phyloP scores from a whole-genome alignment of 2,888 invertebrate species.

The Dasypolia templi region DNA sequence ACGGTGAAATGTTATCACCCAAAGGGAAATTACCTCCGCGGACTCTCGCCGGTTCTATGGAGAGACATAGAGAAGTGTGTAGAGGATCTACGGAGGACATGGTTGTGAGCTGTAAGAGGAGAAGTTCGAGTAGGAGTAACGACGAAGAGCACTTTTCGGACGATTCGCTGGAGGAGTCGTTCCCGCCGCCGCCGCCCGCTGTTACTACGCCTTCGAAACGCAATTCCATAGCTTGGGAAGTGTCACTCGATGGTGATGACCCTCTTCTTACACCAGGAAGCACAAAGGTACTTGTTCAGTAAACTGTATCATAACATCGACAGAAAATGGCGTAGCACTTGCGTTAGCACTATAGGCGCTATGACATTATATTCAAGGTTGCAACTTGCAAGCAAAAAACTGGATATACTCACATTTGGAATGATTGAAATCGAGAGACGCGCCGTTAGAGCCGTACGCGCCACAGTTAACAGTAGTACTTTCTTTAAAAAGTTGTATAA shows the following conservation, averaged over 20 bases:
- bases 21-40: slow-evolving; percentile 92
- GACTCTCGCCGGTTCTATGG: slow-evolving; percentile 93
- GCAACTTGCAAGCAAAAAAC: neutral
- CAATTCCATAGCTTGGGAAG: slow-evolving; percentile 96
- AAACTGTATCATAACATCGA: neutral
- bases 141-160: slow-evolving; percentile 93
- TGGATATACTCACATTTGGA: neutral
- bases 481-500: neutral
- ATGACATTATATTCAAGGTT: neutral
- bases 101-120: slow-evolving; percentile 80
- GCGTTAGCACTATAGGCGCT: neutral
- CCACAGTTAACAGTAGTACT: neutral
- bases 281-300: slow-evolving; percentile 88
- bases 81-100: slow-evolving; percentile 91
- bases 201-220: slow-evolving; percentile 92
- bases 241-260: slow-evolving; percentile 93
- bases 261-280: slow-evolving; percentile 93
- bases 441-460: too few species aligned
- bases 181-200: slow-evolving; percentile 92
- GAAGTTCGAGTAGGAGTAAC: slow-evolving; percentile 81
- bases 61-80: slow-evolving; percentile 95
- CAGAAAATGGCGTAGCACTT: neutral
- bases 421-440: neutral
- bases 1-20: slow-evolving; percentile 87
- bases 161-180: slow-evolving; percentile 95